Conservation (phyloP, 2,113 vertebrate genomes). For the Pelobates fuscus region DNA sequence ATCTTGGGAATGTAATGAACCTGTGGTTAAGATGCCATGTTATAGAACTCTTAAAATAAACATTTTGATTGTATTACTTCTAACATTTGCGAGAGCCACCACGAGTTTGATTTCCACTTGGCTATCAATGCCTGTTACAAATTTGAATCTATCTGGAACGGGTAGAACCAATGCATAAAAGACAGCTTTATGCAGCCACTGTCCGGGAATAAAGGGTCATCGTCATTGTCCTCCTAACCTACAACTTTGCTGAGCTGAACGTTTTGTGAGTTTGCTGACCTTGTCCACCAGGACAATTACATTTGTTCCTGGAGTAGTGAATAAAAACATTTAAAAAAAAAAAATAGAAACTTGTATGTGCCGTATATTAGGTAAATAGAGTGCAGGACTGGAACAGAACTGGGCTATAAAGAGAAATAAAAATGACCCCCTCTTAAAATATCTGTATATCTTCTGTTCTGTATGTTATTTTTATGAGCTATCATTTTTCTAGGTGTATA, state of each 20-base stretch:
- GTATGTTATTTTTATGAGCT: too few species aligned
- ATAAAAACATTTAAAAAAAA: background rate
- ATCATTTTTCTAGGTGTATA: background rate
- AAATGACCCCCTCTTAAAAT: background rate
- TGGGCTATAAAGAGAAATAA: background rate
- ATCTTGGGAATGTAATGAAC: too few species aligned
- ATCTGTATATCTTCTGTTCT: too few species aligned
- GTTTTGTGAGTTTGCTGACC: slow-evolving; percentile 12
- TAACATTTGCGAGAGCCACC: too few species aligned
- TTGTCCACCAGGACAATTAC: slow-evolving; percentile 22
- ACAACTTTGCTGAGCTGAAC: background rate
- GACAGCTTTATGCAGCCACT: background rate
- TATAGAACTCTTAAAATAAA: too few species aligned
- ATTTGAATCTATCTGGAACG: too few species aligned
- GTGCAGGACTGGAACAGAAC: background rate
- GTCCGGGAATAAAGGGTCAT: slow-evolving; percentile 19
- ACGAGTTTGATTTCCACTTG: too few species aligned
- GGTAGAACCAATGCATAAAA: too few species aligned
- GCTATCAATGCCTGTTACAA: too few species aligned
- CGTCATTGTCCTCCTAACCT: slow-evolving; percentile 35
- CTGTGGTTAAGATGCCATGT: too few species aligned
- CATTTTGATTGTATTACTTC: too few species aligned
- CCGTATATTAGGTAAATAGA: background rate
- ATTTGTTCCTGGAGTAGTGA: slow-evolving; percentile 16
- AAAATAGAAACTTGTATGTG: too few species aligned